Evolutionary conservation across 1,140 invertebrate species (phyloP).

Genomic region (Bombus superbus): DNA sequence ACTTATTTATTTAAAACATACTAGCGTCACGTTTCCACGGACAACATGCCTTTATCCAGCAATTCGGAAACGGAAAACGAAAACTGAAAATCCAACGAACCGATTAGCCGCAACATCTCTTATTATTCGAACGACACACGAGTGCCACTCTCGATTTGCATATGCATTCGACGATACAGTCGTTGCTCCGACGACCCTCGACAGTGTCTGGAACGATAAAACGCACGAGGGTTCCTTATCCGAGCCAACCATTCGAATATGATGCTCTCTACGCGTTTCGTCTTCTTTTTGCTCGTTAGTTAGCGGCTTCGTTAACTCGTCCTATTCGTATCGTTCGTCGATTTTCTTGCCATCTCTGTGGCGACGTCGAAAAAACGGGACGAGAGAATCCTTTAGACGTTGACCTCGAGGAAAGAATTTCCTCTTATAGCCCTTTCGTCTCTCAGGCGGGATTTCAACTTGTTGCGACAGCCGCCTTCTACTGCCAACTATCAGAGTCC

Average conservation of each 20-base stretch:
- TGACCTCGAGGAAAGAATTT: not conserved
- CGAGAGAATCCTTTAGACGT: not conserved
- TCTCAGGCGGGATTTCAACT: not conserved
- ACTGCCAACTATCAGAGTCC: not conserved
- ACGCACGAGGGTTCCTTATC: constrained; percentile 32
- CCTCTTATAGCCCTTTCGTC: not conserved
- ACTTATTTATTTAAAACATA: not conserved
- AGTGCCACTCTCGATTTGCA: constrained; percentile 10
- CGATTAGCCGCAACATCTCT: not conserved
- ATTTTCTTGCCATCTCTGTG: constrained; percentile 22
- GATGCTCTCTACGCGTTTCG: not conserved
- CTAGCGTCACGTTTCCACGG: not conserved
- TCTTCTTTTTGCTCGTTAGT: constrained; percentile 15
- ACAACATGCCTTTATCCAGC: not conserved
- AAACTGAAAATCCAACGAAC: not conserved
- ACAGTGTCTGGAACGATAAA: constrained; percentile 35
- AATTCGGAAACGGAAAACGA: no score
- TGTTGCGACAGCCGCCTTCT: not conserved
- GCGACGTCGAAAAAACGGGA: not conserved
- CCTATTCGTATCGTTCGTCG: constrained; percentile 2
- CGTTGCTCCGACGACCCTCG: not conserved
- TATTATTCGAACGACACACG: not conserved
- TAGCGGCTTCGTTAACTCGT: not conserved
- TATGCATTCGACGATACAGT: constrained; percentile 5
- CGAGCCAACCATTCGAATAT: constrained; percentile 43